A percentile compares a stretch with the other conserved stretches of the same genome.
phyloP scores from a whole-genome alignment of 2,888 invertebrate species.

The Myathropa florea region DNA sequence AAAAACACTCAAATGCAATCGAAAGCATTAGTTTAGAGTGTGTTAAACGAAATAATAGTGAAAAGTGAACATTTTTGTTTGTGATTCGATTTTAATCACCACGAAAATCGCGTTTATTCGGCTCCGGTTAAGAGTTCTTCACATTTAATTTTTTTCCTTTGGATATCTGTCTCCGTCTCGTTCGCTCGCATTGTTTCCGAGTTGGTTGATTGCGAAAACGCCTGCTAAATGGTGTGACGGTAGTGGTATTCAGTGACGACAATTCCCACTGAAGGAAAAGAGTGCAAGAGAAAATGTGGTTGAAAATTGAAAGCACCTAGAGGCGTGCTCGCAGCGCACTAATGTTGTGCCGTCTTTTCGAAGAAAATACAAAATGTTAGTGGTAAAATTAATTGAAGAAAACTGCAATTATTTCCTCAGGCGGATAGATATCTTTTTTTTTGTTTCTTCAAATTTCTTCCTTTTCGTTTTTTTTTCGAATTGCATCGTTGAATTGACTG shows the following conservation, averaged over 20 bases:
- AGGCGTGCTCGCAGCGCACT: not conserved
- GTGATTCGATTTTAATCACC: conserved; percentile 9
- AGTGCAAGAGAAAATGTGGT: conserved; percentile 19
- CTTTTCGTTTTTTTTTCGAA: conserved; percentile 10
- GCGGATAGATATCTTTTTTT: conserved; percentile 43
- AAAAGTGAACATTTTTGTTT: conserved; percentile 16
- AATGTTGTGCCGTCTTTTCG: not conserved
- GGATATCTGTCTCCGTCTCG: conserved; percentile 18
- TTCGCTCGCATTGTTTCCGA: conserved; percentile 11
- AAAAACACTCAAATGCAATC: conserved; percentile 9
- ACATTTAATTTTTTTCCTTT: not conserved
- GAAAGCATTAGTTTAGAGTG: not conserved
- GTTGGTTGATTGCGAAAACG: conserved; percentile 57
- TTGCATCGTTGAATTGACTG: conserved; percentile 31
- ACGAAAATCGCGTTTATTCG: conserved; percentile 12
- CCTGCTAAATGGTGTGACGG: conserved; percentile 53
- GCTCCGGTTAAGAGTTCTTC: conserved; percentile 31
- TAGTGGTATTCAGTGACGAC: conserved; percentile 42
- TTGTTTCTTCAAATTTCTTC: conserved; percentile 3
- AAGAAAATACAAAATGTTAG: conserved; percentile 32
- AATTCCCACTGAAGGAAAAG: conserved; percentile 15
- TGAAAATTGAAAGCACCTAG: not conserved
- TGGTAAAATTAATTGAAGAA: conserved; percentile 22
- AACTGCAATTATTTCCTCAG: not conserved
- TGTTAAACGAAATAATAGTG: conserved; percentile 10